Base-by-base conservation (phyloP, 1,140 invertebrate species). In the Lucilia sericata region DNA sequence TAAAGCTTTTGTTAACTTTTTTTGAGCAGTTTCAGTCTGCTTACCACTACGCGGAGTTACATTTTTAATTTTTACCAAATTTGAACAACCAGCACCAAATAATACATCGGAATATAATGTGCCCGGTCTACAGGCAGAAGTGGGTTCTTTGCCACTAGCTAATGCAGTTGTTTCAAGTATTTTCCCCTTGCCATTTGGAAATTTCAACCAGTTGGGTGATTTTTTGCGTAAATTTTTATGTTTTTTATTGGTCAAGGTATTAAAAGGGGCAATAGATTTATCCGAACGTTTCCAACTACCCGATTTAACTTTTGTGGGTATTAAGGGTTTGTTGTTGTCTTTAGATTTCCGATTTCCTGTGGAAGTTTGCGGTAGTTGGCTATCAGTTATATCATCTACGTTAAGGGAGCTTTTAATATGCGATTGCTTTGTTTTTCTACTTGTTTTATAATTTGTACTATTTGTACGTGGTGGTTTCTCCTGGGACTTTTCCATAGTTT, bases 261-360 rank as follows among this genome's bases (percentile, higher is more conserved):
- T 84, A 13, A 60, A 83, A 75, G 34, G n/a, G 9, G 55, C 9
- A 47, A 85, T 75, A 21, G 76, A 42, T 25, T 80, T 81, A 19
- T 83, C 75, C 17, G 82, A 85, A 13, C 84, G 75, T 78, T 85
- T 85, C 84, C 84, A 85, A 55, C 84, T 85, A 12, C 82, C 82
- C 1, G 84, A 85, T 42, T 83, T 85, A 2, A 85, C 82, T 83
- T 85, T 84, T 4, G 82, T 85, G 55, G 74, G 82, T 36, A 36
- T 34, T 13, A 78, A 47, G 25, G 82, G 34, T 12, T 76, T 76
- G 36, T 65, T 83, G 74, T 55, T 51, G 78, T 47, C 42, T 14
- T 10, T 42, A 51, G 13, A 3, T 14, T 60, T 60, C 74, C 25
- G 1, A 36, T 75, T 17, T 17, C 3, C 13, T 21, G 55, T n/a